These are phyloP conservation scores for Papilio polytes DNA, from an alignment of 1,140 invertebrate genomes.

Conservation along the genomic window DNA sequence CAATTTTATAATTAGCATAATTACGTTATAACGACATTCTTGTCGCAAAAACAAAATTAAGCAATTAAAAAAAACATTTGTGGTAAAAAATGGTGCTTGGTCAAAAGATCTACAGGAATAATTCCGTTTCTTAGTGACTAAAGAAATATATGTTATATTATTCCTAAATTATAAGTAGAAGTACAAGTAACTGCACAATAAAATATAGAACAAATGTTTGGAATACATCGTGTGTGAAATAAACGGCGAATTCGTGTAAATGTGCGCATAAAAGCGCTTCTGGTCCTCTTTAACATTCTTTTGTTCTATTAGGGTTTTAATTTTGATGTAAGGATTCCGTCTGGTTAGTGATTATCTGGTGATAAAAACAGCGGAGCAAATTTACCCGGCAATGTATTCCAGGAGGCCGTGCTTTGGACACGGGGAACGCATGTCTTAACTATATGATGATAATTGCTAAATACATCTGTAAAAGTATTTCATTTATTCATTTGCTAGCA, in stretches of 20 bases:
- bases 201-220: neutral
- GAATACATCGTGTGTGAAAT: neutral
- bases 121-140: too few species aligned
- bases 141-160: too few species aligned
- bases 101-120: too few species aligned
- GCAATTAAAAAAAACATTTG: too few species aligned
- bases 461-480: neutral
- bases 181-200: too few species aligned
- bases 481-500: too few species aligned
- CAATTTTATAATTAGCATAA: too few species aligned
- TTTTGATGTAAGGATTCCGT: conserved; percentile 29
- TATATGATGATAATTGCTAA: neutral
- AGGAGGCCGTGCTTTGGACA: conserved; percentile 10
- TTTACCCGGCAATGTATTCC: conserved; percentile 12
- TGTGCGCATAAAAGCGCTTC: neutral
- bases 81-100: too few species aligned
- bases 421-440: neutral
- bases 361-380: neutral
- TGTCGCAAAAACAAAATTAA: too few species aligned
- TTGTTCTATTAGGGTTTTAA: conserved; percentile 21
- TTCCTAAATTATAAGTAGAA: too few species aligned
- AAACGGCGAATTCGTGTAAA: conserved; percentile 4
- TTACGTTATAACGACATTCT: too few species aligned
- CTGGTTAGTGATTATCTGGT: conserved; percentile 24
- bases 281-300: conserved; percentile 21